Base-by-base conservation (phyloP, 2,113 vertebrate species). In the Xiphophorus maculatus region DNA sequence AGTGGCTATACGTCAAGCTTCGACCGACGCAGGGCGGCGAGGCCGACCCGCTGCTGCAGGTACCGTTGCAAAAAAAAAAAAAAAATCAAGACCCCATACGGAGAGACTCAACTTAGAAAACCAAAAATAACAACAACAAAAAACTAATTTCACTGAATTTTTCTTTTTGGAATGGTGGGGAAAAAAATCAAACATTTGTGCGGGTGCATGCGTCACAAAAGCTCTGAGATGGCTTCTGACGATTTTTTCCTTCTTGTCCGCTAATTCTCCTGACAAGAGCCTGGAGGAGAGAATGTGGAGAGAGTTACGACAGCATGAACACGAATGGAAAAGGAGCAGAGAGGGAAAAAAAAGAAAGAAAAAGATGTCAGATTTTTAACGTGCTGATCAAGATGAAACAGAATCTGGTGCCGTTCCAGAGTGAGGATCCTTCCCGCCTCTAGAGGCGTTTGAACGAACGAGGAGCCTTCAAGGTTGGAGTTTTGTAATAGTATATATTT, bases 231-330 rank as follows among this genome's bases (percentile, higher is more conserved):
- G 51, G 25, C 25, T 58, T 22, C 17, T 44, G 10, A 7, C 9
- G 30, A 63, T 1, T 32, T 0, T n/a, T 74, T 28, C 28, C 51
- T 68, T 33, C 58, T 68, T 37, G 5, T 32, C 69, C 15, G 80
- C 78, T 93, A 94, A 74, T 93, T 94, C 81, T 94, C 94, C 76
- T 93, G 92, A 78, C 94, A 95, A 6, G 94, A 94, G 87, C 95
- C 95, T 95, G 48, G 14, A 76, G 2, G 54, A 44, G 9, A 84
- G 48, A 48, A 63, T 28, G 63, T 3, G 28, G 29, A 54, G 40
- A 54, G 40, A 11, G 69, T 32, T 4, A 14, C 0, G 25, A 13
- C 37, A 40, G 10, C 37, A 40, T 48, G 4, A 6, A 19, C 5
- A 19, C 19, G 1, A 6, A 51, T 8, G 6, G 48, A 22, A 28